Evolutionary conservation across 2,797 vertebrate genomes (phyloP).

Genomic region (Phyllotis vaccarum): DNA sequence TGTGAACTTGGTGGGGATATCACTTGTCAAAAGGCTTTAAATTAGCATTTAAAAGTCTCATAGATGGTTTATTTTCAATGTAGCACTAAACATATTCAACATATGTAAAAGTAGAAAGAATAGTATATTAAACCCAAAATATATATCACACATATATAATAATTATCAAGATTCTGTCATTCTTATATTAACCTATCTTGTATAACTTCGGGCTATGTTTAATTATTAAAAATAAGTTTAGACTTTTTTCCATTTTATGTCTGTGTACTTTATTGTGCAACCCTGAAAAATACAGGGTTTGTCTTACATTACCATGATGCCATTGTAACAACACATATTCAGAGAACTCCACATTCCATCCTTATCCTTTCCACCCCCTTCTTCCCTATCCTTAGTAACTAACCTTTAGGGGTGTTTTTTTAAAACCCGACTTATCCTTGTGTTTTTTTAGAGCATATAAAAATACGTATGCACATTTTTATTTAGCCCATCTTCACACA

Average conservation of each 20-base stretch:
- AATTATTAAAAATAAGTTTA: slow-evolving; percentile 5
- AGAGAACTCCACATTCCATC: not conserved
- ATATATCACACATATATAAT: not conserved
- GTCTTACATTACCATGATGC: not conserved
- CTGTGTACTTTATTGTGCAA: not conserved
- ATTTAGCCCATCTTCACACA: not conserved
- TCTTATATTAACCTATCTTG: not conserved
- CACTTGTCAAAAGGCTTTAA: not conserved
- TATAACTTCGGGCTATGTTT: not conserved
- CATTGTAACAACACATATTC: not conserved
- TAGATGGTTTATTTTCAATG: not conserved
- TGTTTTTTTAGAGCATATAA: slow-evolving; percentile 22
- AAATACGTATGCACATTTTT: not conserved
- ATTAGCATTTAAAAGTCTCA: slow-evolving; percentile 34
- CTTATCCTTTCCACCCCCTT: not conserved
- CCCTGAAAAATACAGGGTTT: not conserved
- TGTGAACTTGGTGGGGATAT: not conserved
- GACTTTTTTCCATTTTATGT: not conserved
- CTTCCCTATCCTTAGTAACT: slow-evolving; percentile 15
- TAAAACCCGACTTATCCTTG: not conserved
- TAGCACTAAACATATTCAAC: not conserved
- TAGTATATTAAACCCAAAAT: not conserved
- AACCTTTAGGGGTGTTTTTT: not conserved
- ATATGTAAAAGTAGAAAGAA: not conserved
- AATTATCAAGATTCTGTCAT: not conserved